These are phyloP conservation scores for Todus mexicanus DNA, from an alignment of 2,797 vertebrate species.

Conservation along the genomic window DNA sequence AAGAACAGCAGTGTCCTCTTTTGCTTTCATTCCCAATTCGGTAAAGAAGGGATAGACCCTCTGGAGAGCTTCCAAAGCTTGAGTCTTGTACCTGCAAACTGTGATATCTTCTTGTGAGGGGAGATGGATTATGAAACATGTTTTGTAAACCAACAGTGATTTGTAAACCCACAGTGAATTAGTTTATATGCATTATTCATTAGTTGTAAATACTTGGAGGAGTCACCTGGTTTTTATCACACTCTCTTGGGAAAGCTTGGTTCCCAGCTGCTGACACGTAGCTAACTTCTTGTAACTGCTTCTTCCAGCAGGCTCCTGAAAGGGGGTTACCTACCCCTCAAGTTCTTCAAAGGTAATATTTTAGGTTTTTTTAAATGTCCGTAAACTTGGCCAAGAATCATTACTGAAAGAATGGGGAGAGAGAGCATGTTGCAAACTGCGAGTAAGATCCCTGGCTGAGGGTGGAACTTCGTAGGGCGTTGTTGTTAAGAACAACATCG, in stretches of 20 bases:
- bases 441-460: not conserved
- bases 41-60: not conserved
- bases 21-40: not conserved
- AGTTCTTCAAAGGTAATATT: constrained; percentile 89
- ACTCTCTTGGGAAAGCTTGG: not conserved
- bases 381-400: not conserved
- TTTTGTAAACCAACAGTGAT: not conserved
- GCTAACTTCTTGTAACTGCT: not conserved
- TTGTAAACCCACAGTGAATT: not conserved
- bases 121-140: not conserved
- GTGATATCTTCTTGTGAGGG: not conserved
- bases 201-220: not conserved
- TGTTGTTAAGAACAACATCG: not conserved
- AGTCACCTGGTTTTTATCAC: not conserved
- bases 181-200: not conserved
- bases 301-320: constrained; percentile 89
- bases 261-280: not conserved
- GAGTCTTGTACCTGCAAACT: not conserved
- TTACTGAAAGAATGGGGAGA: not conserved
- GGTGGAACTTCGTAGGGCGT: not conserved
- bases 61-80: not conserved
- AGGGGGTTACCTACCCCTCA: constrained; percentile 92
- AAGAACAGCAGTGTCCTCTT: not conserved
- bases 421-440: not conserved
- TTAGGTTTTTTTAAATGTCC: not conserved